Evolutionary conservation across 2,797 vertebrate genomes (phyloP).

Genomic region (Brachyalestes nurse): DNA sequence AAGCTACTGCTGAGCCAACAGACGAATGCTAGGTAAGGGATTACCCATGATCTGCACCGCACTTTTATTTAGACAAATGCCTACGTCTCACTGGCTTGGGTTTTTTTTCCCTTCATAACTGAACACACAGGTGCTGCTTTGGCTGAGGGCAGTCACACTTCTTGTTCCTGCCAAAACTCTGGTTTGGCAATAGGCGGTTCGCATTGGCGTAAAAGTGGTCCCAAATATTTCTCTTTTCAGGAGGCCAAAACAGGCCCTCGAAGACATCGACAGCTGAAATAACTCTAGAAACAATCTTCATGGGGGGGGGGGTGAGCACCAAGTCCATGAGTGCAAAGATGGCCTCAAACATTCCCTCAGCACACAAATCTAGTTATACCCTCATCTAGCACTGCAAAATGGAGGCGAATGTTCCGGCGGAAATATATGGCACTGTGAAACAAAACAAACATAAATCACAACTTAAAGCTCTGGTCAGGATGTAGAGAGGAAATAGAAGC

Average conservation of each 20-base stretch:
- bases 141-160: conserved; percentile 5
- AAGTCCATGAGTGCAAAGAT: conserved; percentile 52
- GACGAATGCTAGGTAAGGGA: not conserved
- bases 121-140: conserved; percentile 16
- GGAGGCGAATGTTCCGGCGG: conserved; percentile 44
- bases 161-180: not conserved
- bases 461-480: conserved; percentile 54
- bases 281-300: not conserved
- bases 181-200: conserved; percentile 22
- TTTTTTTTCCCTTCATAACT: not conserved
- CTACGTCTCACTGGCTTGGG: not conserved
- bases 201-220: conserved; percentile 15
- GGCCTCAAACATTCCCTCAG: conserved; percentile 30
- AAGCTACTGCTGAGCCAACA: conserved; percentile 18
- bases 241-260: not conserved
- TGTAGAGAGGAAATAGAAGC: conserved; percentile 69
- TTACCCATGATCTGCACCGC: not conserved
- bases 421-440: conserved; percentile 58
- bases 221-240: not conserved
- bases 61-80: not conserved
- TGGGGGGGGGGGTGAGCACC: not conserved
- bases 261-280: not conserved
- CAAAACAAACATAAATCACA: conserved; percentile 4
- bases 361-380: conserved; percentile 1
- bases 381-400: conserved; percentile 34